These are phyloP conservation scores for Scalopus aquaticus DNA, from an alignment of 2,113 vertebrate species.

Conservation along the genomic window DNA sequence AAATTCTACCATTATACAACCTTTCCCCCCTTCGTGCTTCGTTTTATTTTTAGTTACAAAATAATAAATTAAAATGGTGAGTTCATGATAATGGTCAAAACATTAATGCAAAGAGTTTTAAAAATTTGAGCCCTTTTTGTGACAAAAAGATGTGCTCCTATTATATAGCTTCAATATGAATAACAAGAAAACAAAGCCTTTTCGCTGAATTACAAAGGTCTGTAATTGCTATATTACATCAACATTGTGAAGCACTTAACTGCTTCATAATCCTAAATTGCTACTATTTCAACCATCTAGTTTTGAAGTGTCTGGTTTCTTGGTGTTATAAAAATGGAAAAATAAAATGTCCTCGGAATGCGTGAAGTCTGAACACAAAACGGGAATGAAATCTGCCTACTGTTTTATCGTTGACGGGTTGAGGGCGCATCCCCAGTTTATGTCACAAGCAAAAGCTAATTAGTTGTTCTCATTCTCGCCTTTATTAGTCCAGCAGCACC, in stretches of 20 bases:
- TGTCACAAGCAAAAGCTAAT: constrained; percentile 44
- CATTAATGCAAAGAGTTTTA: constrained; percentile 73
- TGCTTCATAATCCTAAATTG: constrained; percentile 68
- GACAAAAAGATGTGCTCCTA: constrained; percentile 72
- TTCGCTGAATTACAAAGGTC: constrained; percentile 80
- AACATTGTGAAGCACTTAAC: constrained; percentile 76
- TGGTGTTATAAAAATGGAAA: constrained; percentile 33
- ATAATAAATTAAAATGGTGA: constrained; percentile 79
- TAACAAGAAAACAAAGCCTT: constrained; percentile 81
- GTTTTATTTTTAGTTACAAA: constrained; percentile 84
- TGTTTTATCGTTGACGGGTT: constrained; percentile 39
- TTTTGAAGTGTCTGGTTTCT: constrained; percentile 60
- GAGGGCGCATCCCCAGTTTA: background rate
- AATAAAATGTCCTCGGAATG: constrained; percentile 52
- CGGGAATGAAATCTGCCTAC: constrained; percentile 21
- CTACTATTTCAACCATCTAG: constrained; percentile 63
- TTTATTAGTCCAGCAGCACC: background rate
- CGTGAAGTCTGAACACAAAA: constrained; percentile 59
- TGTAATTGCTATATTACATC: constrained; percentile 81
- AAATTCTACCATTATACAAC: constrained; percentile 87
- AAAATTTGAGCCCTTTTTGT: constrained; percentile 55
- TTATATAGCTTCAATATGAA: constrained; percentile 73
- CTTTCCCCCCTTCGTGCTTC: constrained; percentile 80
- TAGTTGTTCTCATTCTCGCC: constrained; percentile 27
- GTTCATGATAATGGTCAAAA: constrained; percentile 83